Evolutionary conservation across 2,797 vertebrate genomes (phyloP), one percentile per base, ranked within the genome.

Genomic region (Ptychobarbus kaznakovi): DNA sequence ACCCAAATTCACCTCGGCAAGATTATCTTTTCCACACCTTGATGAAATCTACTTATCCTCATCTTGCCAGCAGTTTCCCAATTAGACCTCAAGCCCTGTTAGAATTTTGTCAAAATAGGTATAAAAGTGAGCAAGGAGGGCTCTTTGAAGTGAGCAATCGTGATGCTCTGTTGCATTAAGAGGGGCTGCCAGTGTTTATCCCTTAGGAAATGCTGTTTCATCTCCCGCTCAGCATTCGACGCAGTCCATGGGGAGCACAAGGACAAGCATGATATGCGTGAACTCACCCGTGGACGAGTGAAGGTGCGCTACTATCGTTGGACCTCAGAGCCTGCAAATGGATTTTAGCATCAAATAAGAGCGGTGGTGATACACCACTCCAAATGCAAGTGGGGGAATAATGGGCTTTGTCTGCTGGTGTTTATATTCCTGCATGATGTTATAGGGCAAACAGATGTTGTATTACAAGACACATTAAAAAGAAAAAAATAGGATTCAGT

Each of bases 21-120:
- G 58, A 73, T 73, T 68, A 63, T 86, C 68, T 75, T 76, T 82
- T 86, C 46, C 63, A 83, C 76, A 84, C 65, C 78, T 80, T 65
- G 32, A 25, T 86, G 49, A 83, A 81, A 88, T 88, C 85, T 66
- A 51, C 85, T 86, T 85, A 86, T 80, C 74, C n/a, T 25, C 32
- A 63, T 80, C 65, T 80, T 88, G 80, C 65, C 85, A 51, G 61
- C 80, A 72, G 65, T 40, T 78, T 80, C 42, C 46, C 85, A 85
- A 82, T 86, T 82, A 82, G 65, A 83, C 75, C 70, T 68, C 53
- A 58, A 79, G 46, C 58, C 49, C 58, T 1, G 40, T 46, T 83
- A 38, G 65, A 58, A 75, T 81, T 65, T 75, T 44, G 66, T 81
- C 49, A 70, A 84, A 84, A 87, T 87, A 69, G 65, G 51, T 85